Evolutionary conservation across 92 coral and sea anemone genomes (phyloP).

Genomic region (Umimayanthus kanabou): DNA sequence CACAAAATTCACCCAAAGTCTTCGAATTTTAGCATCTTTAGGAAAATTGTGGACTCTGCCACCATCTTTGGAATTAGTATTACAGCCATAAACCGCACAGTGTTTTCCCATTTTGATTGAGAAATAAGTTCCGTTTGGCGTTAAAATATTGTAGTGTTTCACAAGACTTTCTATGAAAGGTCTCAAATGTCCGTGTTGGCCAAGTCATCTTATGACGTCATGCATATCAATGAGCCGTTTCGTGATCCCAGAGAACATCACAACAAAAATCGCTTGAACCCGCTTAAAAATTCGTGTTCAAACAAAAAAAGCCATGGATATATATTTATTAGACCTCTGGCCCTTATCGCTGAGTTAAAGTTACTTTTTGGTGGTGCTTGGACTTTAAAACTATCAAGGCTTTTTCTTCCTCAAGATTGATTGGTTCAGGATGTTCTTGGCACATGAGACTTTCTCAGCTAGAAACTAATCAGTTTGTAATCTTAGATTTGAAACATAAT

Average conservation of each 20-base stretch:
- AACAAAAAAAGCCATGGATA: no score
- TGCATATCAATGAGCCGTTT: slow-evolving; percentile 4
- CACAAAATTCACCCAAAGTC: slow-evolving; percentile 5
- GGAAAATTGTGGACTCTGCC: neutral
- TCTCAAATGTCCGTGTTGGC: neutral
- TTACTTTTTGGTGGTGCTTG: no score
- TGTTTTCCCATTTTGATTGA: neutral
- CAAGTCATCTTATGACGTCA: neutral
- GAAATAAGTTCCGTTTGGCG: neutral
- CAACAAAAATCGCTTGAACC: no score
- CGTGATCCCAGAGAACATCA: neutral
- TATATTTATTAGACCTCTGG: neutral
- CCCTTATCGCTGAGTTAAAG: neutral
- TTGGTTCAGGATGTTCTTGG: no score
- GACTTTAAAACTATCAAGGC: no score
- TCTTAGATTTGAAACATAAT: no score
- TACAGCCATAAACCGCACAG: slow-evolving; percentile 7
- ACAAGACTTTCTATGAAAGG: neutral
- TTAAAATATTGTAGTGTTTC: neutral
- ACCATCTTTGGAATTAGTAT: neutral
- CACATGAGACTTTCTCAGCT: no score
- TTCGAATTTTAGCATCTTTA: no score
- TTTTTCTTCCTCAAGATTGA: no score
- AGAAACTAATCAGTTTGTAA: no score
- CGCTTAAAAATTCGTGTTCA: no score